These are phyloP conservation scores for Conomelus anceps DNA, from an alignment of 2,888 invertebrate genomes.

Conservation along the genomic window DNA sequence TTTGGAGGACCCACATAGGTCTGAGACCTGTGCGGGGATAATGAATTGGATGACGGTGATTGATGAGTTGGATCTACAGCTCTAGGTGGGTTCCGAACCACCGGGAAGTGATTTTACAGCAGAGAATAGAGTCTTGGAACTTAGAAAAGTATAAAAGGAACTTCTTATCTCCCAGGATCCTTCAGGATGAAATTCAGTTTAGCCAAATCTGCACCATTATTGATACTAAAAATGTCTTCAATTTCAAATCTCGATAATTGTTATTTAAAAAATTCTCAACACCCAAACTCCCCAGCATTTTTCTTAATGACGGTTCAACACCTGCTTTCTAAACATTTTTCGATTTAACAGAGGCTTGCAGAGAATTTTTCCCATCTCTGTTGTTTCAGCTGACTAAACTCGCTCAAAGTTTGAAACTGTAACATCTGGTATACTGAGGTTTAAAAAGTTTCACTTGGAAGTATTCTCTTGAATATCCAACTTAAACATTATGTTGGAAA, in stretches of 20 bases:
- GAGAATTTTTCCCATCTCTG: background rate
- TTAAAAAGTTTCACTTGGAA: background rate
- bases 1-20: too few species aligned
- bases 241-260: background rate
- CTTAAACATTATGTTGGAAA: background rate
- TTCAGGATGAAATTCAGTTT: too few species aligned
- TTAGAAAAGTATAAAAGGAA: too few species aligned
- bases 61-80: too few species aligned
- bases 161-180: too few species aligned
- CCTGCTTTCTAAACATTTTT: background rate
- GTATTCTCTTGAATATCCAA: background rate
- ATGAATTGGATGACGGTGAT: too few species aligned
- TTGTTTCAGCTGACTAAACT: background rate
- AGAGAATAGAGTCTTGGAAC: too few species aligned
- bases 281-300: background rate
- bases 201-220: too few species aligned
- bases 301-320: background rate
- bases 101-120: too few species aligned
- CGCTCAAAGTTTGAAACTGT: background rate
- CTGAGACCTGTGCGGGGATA: too few species aligned
- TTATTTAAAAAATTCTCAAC: background rate
- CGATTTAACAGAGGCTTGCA: background rate
- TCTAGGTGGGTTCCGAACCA: too few species aligned
- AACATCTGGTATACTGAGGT: background rate
- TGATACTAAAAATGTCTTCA: too few species aligned